Evolutionary conservation across 64 coral and sea anemone genomes (phyloP).

Genomic region (Platygyra sinensis): DNA sequence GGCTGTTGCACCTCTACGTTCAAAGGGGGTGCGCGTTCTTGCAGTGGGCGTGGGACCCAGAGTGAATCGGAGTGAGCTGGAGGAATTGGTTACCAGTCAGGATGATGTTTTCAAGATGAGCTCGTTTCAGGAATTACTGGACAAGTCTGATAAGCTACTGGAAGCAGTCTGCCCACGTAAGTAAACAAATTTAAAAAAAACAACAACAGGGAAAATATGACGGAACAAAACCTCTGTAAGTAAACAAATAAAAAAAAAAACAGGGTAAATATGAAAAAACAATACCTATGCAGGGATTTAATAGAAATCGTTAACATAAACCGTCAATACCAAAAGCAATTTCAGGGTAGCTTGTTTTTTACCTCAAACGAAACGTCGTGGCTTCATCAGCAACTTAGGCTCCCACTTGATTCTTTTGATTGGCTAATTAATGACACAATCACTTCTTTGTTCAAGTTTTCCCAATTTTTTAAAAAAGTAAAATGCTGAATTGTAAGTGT

Average conservation of each 20-base stretch:
- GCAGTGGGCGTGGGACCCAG: conserved; percentile 72
- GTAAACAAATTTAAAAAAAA: neutral
- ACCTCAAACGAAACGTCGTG: no score
- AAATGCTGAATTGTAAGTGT: no score
- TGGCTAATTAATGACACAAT: no score
- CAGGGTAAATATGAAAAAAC: neutral
- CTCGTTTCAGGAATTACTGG: conserved; percentile 67
- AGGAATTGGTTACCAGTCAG: conserved; percentile 38
- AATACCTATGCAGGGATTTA: neutral
- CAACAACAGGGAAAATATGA: neutral
- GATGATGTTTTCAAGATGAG: conserved; percentile 62
- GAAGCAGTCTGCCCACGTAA: conserved; percentile 64
- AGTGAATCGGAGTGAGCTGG: conserved; percentile 50
- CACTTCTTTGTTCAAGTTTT: no score
- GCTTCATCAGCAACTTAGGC: no score
- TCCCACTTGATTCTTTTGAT: no score
- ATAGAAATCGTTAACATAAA: neutral
- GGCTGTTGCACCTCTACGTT: conserved; percentile 66
- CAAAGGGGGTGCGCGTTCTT: conserved; percentile 71
- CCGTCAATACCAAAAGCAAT: neutral
- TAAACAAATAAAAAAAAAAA: neutral
- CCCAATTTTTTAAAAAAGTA: no score
- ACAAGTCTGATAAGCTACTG: conserved; percentile 60
- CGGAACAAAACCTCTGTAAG: neutral
- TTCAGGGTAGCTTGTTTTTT: no score